phyloP scores from a whole-genome alignment of 2,888 invertebrate species.

The Urechis unicinctus region DNA sequence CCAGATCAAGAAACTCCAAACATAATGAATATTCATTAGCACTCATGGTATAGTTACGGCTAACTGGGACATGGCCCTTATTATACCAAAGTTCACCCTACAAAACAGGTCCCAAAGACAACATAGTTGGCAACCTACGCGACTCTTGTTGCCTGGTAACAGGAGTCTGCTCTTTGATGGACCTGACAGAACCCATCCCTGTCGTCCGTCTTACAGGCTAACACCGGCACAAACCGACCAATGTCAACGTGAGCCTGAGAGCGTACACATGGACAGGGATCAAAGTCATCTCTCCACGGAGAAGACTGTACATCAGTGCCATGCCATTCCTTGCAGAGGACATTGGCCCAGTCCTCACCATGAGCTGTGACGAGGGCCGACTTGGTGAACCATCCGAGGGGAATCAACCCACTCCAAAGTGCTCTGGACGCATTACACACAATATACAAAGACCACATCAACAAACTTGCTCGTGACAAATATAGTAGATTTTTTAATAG shows the following conservation, averaged over 20 bases:
- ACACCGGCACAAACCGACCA: background rate
- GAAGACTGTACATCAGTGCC: background rate
- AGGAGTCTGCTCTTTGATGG: background rate
- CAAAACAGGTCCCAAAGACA: too few relatives aligned
- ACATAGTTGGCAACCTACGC: too few relatives aligned
- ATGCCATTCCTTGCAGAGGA: background rate
- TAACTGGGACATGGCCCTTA: background rate
- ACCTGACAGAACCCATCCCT: background rate
- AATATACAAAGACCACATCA: too few relatives aligned
- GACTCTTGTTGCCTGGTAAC: background rate
- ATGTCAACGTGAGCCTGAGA: slow-evolving; percentile 4
- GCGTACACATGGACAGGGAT: slow-evolving; percentile 2
- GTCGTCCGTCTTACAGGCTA: slow-evolving; percentile 1
- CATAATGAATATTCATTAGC: too few relatives aligned
- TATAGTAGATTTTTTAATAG: too few relatives aligned
- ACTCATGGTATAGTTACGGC: too few relatives aligned
- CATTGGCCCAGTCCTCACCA: background rate
- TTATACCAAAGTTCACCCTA: too few relatives aligned
- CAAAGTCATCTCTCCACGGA: background rate
- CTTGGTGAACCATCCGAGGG: slow-evolving; percentile 6
- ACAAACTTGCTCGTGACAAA: too few relatives aligned
- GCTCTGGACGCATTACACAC: too few relatives aligned
- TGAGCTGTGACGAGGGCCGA: background rate
- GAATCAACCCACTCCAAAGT: slow-evolving; percentile 2
- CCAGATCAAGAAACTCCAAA: too few relatives aligned